phyloP scores from a whole-genome alignment of 2,797 vertebrate species.

The Amniataba percoides region DNA sequence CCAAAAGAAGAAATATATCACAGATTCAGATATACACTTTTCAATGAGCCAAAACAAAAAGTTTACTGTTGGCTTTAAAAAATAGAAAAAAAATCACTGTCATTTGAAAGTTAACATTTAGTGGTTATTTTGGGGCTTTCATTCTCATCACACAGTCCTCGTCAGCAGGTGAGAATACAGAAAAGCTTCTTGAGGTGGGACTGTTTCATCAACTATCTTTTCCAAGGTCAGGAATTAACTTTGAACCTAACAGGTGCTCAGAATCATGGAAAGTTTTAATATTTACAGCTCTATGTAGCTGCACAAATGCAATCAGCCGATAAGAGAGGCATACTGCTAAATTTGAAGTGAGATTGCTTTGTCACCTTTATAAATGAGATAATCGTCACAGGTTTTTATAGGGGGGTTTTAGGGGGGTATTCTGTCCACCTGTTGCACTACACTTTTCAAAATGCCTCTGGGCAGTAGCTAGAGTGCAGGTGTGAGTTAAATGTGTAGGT shows the following conservation, averaged over 20 bases:
- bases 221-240: conserved; percentile 17
- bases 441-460: background rate
- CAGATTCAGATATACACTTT: background rate
- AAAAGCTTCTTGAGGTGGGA: background rate
- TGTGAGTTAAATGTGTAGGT: conserved; percentile 19
- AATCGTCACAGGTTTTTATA: background rate
- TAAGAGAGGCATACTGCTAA: background rate
- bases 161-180: background rate
- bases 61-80: background rate
- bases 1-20: background rate
- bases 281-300: background rate
- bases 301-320: conserved; percentile 1
- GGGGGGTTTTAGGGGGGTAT: background rate
- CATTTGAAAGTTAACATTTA: background rate
- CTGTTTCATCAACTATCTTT: background rate
- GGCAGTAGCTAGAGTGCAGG: conserved; percentile 15
- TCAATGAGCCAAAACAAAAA: background rate
- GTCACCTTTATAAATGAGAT: conserved; percentile 4
- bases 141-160: background rate
- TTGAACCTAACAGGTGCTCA: background rate
- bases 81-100: conserved; percentile 13
- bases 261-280: background rate
- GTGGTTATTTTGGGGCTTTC: background rate
- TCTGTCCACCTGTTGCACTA: conserved; percentile 11
- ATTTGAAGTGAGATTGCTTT: conserved; percentile 32